Conservation (phyloP, 2,888 invertebrate species). For the Nomada fabriciana region DNA sequence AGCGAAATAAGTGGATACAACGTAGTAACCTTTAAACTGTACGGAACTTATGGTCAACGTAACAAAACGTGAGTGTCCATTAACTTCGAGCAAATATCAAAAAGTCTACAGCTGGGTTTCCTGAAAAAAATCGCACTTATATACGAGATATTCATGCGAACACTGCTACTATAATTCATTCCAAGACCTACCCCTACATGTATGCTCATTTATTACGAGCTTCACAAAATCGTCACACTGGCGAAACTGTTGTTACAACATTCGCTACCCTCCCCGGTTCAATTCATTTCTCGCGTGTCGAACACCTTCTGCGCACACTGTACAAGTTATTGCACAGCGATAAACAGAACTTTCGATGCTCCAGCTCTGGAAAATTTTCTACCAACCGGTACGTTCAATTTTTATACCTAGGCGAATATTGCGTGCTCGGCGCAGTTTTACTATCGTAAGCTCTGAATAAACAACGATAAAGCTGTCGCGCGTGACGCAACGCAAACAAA, state of each 20-base stretch:
- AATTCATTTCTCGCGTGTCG: too few species aligned
- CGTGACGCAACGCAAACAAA: constrained; percentile 13
- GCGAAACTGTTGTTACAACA: background rate
- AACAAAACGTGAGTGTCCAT: constrained; percentile 41
- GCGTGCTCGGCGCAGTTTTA: background rate
- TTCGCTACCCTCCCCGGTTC: background rate
- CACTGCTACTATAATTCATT: background rate
- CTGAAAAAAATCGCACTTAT: constrained; percentile 23
- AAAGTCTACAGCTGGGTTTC: constrained; percentile 50
- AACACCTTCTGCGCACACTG: too few species aligned
- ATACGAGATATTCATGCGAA: background rate
- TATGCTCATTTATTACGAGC: background rate
- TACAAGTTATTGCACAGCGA: too few species aligned
- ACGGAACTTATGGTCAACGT: constrained; percentile 29
- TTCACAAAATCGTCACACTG: background rate
- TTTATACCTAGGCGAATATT: background rate
- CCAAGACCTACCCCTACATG: background rate
- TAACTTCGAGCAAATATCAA: constrained; percentile 47
- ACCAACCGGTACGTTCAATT: background rate
- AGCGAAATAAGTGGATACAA: background rate
- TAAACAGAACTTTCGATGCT: background rate
- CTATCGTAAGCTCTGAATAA: background rate
- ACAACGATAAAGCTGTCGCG: constrained; percentile 5
- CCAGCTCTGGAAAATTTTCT: background rate
- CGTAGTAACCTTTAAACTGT: background rate